Base-by-base conservation (phyloP, 2,113 vertebrate genomes). In the Noctilio leporinus region DNA sequence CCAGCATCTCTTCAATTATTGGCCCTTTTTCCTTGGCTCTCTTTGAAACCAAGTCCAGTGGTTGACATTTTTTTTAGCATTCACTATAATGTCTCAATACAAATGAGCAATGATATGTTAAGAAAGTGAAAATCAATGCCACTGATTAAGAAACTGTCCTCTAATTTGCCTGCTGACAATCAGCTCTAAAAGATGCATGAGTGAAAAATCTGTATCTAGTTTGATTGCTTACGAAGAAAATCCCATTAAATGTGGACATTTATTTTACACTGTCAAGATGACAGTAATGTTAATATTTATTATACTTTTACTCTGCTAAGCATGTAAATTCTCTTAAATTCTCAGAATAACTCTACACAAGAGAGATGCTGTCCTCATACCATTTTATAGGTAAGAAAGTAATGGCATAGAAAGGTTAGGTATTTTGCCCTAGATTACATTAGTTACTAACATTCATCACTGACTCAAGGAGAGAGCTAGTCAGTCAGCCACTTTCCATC, bases 61-160 rank as follows among this genome's bases (percentile, higher is more conserved):
- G 78, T 10, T 28, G 40, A 76, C 72, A 16, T 47, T 75, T 40
- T 82, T 43, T 62, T 78, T 82, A 95, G 40, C 38, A 69, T 72
- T 87, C 51, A 14, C 80, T 87, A 59, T 92, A 90, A 92, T 69
- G 82, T 59, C 65, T 95, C 85, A 93, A 64, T 94, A 93, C 92
- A 96, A 97, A 96, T 80, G 92, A 96, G 90, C 81, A 92, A 80
- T 95, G 87, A 93, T 93, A 89, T 73, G 65, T 81, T 85, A 69
- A 95, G 93, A 92, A 97, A 97, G 90, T 95, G 92, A 93, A 95
- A 97, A 96, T 94, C 96, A 95, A 97, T 97, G 94, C 70, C 67
- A 55, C 96, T 93, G 87, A 96, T 96, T 96, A 97, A 97, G 95
- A 95, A 96, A 97, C 43, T 95, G 89, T 95, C 85, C 59, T 92